Evolutionary conservation across 2,888 invertebrate genomes (phyloP), one percentile per base, ranked within the genome.

Genomic region (Lutraria lutraria): DNA sequence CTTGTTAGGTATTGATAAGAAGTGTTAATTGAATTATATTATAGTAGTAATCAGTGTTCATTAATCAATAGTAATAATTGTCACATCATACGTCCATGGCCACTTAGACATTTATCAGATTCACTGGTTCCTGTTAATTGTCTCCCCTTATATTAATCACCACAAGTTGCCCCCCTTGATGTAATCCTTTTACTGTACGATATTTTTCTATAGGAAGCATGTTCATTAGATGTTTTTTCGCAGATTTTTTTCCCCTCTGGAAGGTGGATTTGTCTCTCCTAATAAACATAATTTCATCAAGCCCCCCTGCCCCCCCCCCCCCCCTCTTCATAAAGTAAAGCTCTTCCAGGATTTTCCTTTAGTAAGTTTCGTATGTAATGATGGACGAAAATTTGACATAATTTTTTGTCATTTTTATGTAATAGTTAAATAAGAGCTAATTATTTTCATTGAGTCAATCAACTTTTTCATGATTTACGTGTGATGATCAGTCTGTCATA

Each of bases 1-100:
- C 13, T 12, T 25, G 63, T 68, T 25, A 68, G n/a, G 63, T 68
- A 68, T 68, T 68, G 63, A 68, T 68, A 68, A 8, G 60, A 68
- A 68, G 25, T 68, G 63, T 68, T 68, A 25, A 68, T 68, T 68
- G 63, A 68, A 68, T 68, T 68, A 68, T n/a, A n/a, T 68, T 68
- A 68, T 25, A 68, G 63, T 25, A 43, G 8, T 43, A 43, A 43
- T 43, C 25, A 68, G n/a, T 68, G 25, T 68, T 68, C 10, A 68
- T 25, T n/a, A 25, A 68, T 68, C 63, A 68, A 68, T 68, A n/a
- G 25, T 12, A 68, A 68, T 68, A 68, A 68, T 68, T 68, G 63
- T 68, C n/a, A 25, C 25, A n/a, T 68, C 63, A 68, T 68, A 25
- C 25, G 25, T 68, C 25, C 25, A 25, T 25, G 63, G 63, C 25